Evolutionary conservation across 2,113 vertebrate species (phyloP), one percentile per base, ranked within the genome.

Genomic region (Anolis sagrei): DNA sequence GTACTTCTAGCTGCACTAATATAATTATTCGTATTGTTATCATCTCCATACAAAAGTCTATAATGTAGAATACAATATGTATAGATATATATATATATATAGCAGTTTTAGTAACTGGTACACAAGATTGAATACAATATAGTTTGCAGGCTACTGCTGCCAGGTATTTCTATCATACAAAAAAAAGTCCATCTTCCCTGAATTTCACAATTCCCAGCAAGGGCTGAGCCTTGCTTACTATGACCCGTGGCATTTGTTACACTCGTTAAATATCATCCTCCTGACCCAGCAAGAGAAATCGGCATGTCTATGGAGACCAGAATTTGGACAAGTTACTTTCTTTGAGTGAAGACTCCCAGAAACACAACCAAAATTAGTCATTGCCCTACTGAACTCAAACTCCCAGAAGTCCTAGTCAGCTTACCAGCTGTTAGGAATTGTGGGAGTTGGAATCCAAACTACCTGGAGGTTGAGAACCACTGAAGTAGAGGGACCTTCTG

Each of bases 1-100:
- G 86, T 91, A 91, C 89, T 91, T 95, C 93, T 91, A 94, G 87
- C 86, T 94, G 93, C 86, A 91, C 83, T 85, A 88, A 81, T 9
- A 89, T 81, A 86, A 34, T 72, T n/a, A 83, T 81, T 23, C 58
- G 44, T 93, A 93, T 83, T 25, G 88, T 44, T 80, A 54, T 68
- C 48, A 73, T 80, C 29, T 8, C 54, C 39, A 93, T 95, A 94
- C 88, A 95, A 94, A 95, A 93, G 10, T 92, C 91, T 89, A 79
- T 94, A 84, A 80, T 93, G 86, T 90, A 89, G 91, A 90, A 93
- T 91, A 94, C 79, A 93, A 25, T 34, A 81, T 34, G 39, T 44
- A 44, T 44, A 44, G 39, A 49, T 29, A 32, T 76, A 19, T 23
- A 58, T 79, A 39, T 79, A 81, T 89, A 92, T 92, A 88, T 82